Evolutionary conservation across 2,113 vertebrate genomes (phyloP), one percentile per base, ranked within the genome.

Genomic region (Pongo pygmaeus): DNA sequence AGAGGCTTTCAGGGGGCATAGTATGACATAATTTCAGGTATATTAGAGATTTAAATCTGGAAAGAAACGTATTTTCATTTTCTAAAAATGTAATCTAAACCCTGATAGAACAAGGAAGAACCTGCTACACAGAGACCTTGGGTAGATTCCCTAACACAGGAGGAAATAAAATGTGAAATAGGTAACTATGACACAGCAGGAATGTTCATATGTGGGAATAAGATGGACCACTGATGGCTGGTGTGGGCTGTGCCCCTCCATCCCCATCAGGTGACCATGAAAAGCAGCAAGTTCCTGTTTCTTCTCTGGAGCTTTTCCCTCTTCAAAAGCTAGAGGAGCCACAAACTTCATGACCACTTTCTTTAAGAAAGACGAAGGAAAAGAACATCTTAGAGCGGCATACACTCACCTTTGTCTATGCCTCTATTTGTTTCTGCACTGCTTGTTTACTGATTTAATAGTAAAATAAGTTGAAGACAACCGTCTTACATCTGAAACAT

Each of bases 381-480:
- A 79, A 48, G 8, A 16, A 1, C 38, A 81, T 46, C 27, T 2
- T 9, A 14, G 2, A 23, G 5, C 3, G 6, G 1, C 3, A n/a
- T 0, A 22, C 2, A 3, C 27, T n/a, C 32, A 23, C 11, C 40
- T 87, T 46, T 38, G 78, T 18, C 50, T 13, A 5, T 0, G 4
- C 35, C 16, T 6, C 27, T 64, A 8, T 46, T 40, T 4, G 11
- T 75, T 61, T 92, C 70, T n/a, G 30, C 18, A 1, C 6, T 38
- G 6, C 17, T 43, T 69, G 0, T 78, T 43, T 46, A 23, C 46
- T 27, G 2, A 61, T 52, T 93, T 69, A 13, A 67, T 35, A 48
- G 30, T 32, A 81, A 94, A 84, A 50, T 6, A 48, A 77, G 48
- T 61, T 38, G 9, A 67, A 64, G 40, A 35, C 18, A 78, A 61